These are phyloP conservation scores for Leptocoma aspasia DNA, from an alignment of 2,113 vertebrate species.

Conservation along the genomic window DNA sequence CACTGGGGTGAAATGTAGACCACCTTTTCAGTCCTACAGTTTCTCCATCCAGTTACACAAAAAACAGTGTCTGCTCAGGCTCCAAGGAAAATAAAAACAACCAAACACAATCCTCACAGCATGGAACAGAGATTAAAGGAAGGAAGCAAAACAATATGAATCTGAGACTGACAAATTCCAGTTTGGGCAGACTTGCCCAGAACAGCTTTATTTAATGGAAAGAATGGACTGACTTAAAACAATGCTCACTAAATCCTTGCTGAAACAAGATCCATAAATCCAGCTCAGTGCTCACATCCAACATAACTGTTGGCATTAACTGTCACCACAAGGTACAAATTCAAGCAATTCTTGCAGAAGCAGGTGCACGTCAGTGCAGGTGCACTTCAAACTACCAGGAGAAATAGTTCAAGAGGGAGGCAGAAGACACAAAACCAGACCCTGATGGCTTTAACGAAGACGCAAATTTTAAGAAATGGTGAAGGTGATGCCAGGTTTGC, in stretches of 20 bases:
- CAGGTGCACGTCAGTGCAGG: not conserved
- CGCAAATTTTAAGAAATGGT: not conserved
- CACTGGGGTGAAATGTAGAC: not conserved
- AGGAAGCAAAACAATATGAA: constrained; percentile 50
- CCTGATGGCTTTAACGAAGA: not conserved
- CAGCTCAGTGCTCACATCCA: not conserved
- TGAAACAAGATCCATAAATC: constrained; percentile 12
- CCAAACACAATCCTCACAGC: not conserved
- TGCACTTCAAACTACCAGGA: not conserved
- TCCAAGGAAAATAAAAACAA: constrained; percentile 32
- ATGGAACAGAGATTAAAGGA: constrained; percentile 46
- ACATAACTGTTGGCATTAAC: not conserved
- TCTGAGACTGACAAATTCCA: not conserved
- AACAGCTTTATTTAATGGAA: constrained; percentile 18
- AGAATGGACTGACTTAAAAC: constrained; percentile 9
- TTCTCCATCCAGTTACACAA: not conserved
- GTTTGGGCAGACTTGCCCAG: not conserved
- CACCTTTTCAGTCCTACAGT: not conserved
- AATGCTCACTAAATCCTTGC: constrained; percentile 1
- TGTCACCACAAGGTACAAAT: not conserved
- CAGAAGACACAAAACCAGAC: not conserved
- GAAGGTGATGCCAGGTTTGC: not conserved
- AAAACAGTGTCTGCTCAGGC: not conserved
- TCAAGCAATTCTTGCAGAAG: not conserved
- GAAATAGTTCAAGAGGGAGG: not conserved